Conservation (phyloP, 1,140 invertebrate species). For the Hirudo medicinalis region DNA sequence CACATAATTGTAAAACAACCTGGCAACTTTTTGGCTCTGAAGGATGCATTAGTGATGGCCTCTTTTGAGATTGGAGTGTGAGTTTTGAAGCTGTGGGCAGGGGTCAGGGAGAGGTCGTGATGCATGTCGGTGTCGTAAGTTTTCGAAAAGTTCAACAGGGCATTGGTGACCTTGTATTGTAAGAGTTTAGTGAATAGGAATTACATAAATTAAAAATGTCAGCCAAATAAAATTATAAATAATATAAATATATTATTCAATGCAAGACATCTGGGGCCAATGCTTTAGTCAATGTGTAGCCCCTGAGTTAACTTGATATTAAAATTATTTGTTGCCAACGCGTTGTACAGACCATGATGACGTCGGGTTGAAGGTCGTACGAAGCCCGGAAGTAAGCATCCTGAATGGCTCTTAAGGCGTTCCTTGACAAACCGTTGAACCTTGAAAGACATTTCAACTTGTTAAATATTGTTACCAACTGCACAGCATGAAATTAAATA, state of each 20-base stretch:
- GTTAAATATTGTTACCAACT: too few species aligned
- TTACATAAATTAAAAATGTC: not conserved
- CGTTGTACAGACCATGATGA: not conserved
- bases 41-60: conserved; percentile 8
- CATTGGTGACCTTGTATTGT: not conserved
- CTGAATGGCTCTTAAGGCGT: not conserved
- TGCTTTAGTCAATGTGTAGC: too few species aligned
- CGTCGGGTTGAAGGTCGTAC: not conserved
- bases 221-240: not conserved
- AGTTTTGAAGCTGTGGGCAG: not conserved
- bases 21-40: conserved; percentile 3
- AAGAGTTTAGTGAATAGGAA: too few species aligned
- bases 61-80: conserved; percentile 10
- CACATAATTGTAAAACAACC: not conserved
- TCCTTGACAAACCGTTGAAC: conserved; percentile 5
- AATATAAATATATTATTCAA: too few species aligned
- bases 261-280: not conserved
- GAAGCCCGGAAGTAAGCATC: not conserved
- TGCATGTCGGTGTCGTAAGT: not conserved
- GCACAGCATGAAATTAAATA: too few species aligned
- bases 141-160: not conserved
- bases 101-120: not conserved
- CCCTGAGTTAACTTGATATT: not conserved
- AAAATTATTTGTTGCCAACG: not conserved
- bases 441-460: not conserved